Evolutionary conservation across 2,888 invertebrate species (phyloP).

Genomic region (Baccha elongata): DNA sequence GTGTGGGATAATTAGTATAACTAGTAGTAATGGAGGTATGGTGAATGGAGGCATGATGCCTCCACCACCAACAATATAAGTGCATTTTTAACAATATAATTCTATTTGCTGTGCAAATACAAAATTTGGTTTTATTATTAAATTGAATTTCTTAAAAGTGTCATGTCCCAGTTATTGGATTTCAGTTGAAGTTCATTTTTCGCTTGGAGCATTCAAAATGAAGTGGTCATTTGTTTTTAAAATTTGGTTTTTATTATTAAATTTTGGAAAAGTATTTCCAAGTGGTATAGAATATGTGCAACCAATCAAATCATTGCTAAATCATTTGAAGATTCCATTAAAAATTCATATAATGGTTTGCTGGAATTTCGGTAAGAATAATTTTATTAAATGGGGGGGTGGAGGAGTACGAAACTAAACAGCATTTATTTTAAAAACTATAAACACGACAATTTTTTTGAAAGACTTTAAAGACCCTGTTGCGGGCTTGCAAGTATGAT

Average conservation of each 20-base stretch:
- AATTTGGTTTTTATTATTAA: background rate
- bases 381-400: too few relatives aligned
- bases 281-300: conserved; percentile 48
- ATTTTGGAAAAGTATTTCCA: background rate
- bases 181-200: conserved; percentile 1
- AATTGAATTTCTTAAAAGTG: conserved; percentile 38
- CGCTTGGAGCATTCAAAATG: conserved; percentile 5
- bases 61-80: conserved; percentile 56
- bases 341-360: conserved; percentile 73
- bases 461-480: too few relatives aligned
- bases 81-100: conserved; percentile 33
- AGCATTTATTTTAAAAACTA: too few relatives aligned
- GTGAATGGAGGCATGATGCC: conserved; percentile 52
- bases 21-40: conserved; percentile 78
- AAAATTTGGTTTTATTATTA: conserved; percentile 34
- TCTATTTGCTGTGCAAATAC: conserved; percentile 65
- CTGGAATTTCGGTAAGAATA: conserved; percentile 74
- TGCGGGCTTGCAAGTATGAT: too few relatives aligned
- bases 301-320: conserved; percentile 61
- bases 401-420: too few relatives aligned
- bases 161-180: too few relatives aligned
- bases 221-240: background rate
- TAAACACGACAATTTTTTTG: too few relatives aligned
- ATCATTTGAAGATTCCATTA: conserved; percentile 52
- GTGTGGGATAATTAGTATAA: conserved; percentile 81